Evolutionary conservation across 1,140 invertebrate species (phyloP).

Genomic region (Apis florea): DNA sequence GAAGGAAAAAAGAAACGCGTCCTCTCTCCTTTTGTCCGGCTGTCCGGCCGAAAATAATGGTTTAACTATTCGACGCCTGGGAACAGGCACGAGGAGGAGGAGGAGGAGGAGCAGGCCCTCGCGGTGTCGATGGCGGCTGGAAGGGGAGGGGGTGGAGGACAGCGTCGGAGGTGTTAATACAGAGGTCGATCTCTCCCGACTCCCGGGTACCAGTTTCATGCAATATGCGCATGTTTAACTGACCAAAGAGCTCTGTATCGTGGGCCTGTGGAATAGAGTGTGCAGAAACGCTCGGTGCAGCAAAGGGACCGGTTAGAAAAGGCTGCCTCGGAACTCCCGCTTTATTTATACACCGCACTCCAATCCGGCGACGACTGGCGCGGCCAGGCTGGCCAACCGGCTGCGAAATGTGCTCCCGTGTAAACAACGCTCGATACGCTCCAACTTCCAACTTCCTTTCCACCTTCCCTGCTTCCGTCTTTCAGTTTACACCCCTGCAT

Average conservation of each 20-base stretch:
- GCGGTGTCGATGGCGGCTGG: slow-evolving; percentile 18
- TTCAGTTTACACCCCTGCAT: slow-evolving; percentile 20
- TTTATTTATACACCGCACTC: slow-evolving; percentile 70
- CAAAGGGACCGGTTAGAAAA: slow-evolving; percentile 49
- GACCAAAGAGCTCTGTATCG: slow-evolving; percentile 76
- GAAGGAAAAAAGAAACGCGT: not conserved
- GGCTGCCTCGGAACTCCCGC: slow-evolving; percentile 48
- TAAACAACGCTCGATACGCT: slow-evolving; percentile 46
- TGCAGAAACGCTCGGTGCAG: slow-evolving; percentile 42
- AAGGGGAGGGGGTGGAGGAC: slow-evolving; percentile 36
- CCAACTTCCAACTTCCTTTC: slow-evolving; percentile 48
- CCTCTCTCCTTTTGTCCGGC: slow-evolving; percentile 64
- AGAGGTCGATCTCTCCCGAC: slow-evolving; percentile 76
- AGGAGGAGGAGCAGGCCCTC: not conserved
- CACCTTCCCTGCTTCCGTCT: slow-evolving; percentile 6
- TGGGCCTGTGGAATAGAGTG: slow-evolving; percentile 55
- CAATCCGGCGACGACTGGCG: slow-evolving; percentile 44
- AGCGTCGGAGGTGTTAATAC: slow-evolving; percentile 77
- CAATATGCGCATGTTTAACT: slow-evolving; percentile 81
- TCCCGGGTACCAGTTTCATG: slow-evolving; percentile 79
- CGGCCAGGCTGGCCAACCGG: slow-evolving; percentile 47
- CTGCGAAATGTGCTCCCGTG: slow-evolving; percentile 52
- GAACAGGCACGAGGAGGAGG: slow-evolving; percentile 17
- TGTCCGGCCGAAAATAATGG: slow-evolving; percentile 71
- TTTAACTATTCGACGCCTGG: slow-evolving; percentile 68